Conservation (phyloP, 1,140 invertebrate species). For the Helicoverpa zea region DNA sequence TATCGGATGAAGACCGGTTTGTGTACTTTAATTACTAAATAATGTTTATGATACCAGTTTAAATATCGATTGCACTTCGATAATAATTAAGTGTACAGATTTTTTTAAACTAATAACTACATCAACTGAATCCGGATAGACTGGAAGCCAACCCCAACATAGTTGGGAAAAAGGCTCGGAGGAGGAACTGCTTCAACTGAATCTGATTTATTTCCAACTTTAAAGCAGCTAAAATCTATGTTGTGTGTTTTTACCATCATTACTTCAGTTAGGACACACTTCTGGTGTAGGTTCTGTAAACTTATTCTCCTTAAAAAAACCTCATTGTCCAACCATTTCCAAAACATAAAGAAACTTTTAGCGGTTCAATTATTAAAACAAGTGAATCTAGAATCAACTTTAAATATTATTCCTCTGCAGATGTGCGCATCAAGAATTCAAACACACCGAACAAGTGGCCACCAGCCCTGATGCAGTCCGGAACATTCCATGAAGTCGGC, state of each 20-base stretch:
- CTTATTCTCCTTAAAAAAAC: no score
- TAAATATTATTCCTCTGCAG: slow-evolving; percentile 49
- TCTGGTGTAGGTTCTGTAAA: no score
- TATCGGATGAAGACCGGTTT: slow-evolving; percentile 43
- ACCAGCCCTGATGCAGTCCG: slow-evolving; percentile 71
- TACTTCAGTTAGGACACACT: no score
- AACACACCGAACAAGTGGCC: slow-evolving; percentile 45
- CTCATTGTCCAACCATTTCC: no score
- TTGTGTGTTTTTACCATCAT: no score
- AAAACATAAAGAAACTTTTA: not conserved
- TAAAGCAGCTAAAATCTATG: no score
- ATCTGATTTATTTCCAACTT: not conserved
- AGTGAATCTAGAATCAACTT: not conserved
- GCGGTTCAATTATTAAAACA: not conserved
- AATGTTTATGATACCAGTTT: slow-evolving; percentile 15
- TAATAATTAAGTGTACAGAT: not conserved
- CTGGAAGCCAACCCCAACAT: no score
- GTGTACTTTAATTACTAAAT: slow-evolving; percentile 35
- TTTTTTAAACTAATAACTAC: not conserved
- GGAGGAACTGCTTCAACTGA: not conserved
- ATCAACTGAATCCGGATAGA: not conserved
- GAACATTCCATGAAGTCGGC: slow-evolving; percentile 67
- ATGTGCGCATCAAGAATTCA: slow-evolving; percentile 55
- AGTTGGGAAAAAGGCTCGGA: no score
- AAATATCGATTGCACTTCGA: not conserved